Conservation (phyloP, 2,113 vertebrate genomes). For the Accipiter virgatus region DNA sequence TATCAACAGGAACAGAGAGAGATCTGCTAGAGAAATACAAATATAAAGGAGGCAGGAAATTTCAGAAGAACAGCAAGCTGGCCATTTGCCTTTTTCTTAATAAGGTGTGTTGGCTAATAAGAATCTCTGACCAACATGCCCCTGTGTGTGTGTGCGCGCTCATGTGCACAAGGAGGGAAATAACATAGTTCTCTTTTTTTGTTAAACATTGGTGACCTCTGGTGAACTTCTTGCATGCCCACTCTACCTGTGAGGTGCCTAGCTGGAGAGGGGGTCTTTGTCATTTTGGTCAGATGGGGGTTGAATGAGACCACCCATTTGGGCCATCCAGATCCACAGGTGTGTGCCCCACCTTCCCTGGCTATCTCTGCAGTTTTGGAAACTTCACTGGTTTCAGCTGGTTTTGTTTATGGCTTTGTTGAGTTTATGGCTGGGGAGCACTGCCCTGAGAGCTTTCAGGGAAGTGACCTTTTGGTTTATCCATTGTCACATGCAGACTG, state of each 20-base stretch:
- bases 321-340: neutral
- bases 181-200: neutral
- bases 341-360: neutral
- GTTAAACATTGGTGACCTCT: neutral
- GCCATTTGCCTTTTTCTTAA: neutral
- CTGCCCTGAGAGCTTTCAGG: neutral
- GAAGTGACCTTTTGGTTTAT: neutral
- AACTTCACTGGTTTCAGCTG: neutral
- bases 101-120: neutral
- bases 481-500: neutral
- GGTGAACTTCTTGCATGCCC: neutral
- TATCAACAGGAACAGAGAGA: neutral
- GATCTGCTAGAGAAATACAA: neutral
- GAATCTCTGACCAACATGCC: neutral
- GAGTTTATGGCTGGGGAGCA: neutral
- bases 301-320: rapidly evolving
- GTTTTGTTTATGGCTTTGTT: neutral
- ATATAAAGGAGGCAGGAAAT: neutral
- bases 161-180: neutral
- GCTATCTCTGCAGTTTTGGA: neutral
- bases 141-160: rapidly evolving
- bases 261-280: neutral
- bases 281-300: neutral
- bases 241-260: rapidly evolving
- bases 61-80: neutral